Conservation (phyloP, 2,888 invertebrate genomes). For the Papilio elwesi region DNA sequence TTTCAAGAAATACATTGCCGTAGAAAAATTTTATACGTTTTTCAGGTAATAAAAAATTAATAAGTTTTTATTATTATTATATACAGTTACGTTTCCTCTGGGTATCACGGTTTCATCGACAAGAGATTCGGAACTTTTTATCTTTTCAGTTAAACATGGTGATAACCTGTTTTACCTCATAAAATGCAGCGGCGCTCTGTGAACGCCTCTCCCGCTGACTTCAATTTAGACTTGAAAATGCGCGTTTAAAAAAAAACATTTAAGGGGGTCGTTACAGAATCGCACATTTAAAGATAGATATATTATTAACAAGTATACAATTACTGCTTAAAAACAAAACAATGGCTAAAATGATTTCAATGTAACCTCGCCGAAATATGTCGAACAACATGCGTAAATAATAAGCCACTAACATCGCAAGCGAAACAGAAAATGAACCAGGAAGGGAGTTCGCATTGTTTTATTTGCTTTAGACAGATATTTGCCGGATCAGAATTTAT, state of each 20-base stretch:
- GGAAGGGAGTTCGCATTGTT: slow-evolving; percentile 35
- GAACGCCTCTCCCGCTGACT: neutral
- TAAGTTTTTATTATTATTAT: neutral
- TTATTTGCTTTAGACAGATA: slow-evolving; percentile 38
- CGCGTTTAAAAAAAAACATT: too few species aligned
- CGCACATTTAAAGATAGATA: neutral
- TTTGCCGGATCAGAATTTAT: slow-evolving; percentile 37
- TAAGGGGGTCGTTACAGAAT: too few species aligned
- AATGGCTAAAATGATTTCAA: slow-evolving; percentile 10
- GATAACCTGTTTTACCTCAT: neutral
- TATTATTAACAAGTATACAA: neutral
- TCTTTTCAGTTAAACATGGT: neutral
- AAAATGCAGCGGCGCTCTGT: neutral
- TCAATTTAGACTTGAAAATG: neutral
- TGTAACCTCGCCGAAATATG: slow-evolving; percentile 8
- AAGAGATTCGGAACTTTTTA: neutral
- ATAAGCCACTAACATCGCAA: slow-evolving; percentile 21
- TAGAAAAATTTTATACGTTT: neutral
- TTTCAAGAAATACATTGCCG: neutral
- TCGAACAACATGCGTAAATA: slow-evolving; percentile 27
- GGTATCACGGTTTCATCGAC: slow-evolving; percentile 7
- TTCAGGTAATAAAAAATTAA: neutral
- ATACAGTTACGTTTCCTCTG: neutral
- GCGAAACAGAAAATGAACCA: slow-evolving; percentile 20
- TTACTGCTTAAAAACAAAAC: neutral